Percentiles rank a stretch among this genome's conserved stretches.
Evolutionary conservation across 2,797 vertebrate species (phyloP).

Genomic region (Eospalax fontanierii): DNA sequence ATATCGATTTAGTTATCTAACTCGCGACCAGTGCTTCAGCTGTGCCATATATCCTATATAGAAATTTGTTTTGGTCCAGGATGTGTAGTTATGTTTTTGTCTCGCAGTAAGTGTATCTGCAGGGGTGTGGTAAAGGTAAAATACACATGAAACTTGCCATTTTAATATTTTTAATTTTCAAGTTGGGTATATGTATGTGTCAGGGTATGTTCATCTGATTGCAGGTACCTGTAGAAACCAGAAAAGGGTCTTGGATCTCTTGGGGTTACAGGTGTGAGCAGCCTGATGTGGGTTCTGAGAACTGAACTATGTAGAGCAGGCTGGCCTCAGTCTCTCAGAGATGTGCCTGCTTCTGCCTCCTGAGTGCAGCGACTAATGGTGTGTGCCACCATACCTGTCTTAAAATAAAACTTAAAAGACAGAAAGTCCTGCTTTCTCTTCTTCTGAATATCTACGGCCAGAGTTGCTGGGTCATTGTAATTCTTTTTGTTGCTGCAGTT

Average conservation of each 20-base stretch:
- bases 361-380: too few relatives aligned
- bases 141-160: not conserved
- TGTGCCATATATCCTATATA: not conserved
- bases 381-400: too few relatives aligned
- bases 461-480: not conserved
- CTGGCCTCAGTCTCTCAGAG: too few relatives aligned
- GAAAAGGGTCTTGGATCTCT: too few relatives aligned
- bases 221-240: not conserved
- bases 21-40: not conserved
- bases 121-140: not conserved
- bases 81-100: not conserved
- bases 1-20: not conserved
- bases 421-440: not conserved
- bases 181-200: not conserved
- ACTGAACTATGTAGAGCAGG: not conserved
- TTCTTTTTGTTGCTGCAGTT: not conserved
- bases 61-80: conserved; percentile 35
- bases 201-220: not conserved
- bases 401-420: too few relatives aligned
- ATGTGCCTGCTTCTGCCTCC: too few relatives aligned
- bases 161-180: not conserved
- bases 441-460: too few relatives aligned
- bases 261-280: not conserved
- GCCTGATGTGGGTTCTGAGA: not conserved
- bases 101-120: not conserved